Percentiles rank a stretch among this genome's conserved stretches.
Conservation (phyloP, 2,797 vertebrate species). For the Lemur catta region DNA sequence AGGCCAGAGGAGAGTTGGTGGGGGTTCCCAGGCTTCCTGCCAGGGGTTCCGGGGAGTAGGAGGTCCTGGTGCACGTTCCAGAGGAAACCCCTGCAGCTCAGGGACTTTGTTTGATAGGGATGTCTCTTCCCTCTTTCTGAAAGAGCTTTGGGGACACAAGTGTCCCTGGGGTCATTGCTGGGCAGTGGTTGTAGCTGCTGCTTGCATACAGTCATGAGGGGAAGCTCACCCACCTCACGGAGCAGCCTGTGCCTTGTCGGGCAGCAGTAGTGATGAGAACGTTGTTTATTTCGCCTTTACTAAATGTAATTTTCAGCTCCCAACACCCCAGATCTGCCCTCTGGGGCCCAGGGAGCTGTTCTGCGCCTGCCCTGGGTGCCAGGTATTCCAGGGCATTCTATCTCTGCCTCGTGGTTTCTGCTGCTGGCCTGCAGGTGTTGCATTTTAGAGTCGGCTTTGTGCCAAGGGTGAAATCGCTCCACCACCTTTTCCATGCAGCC, state of each 20-base stretch:
- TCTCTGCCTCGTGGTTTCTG: background rate
- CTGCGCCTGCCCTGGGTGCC: fast-evolving
- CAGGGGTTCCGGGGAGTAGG: background rate
- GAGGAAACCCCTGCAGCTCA: background rate
- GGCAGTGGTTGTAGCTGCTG: fast-evolving
- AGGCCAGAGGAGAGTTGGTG: conserved; percentile 41
- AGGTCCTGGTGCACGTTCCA: background rate
- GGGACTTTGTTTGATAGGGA: background rate
- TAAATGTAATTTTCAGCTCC: background rate
- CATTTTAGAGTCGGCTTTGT: background rate
- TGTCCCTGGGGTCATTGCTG: background rate
- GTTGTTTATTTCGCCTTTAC: background rate
- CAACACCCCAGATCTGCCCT: fast-evolving
- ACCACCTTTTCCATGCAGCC: background rate
- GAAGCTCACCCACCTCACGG: fast-evolving
- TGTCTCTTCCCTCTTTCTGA: background rate
- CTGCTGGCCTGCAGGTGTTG: background rate
- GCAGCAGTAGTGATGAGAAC: no score
- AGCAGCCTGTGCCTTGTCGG: fast-evolving
- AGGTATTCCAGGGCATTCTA: fast-evolving
- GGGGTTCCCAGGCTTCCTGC: conserved; percentile 51
- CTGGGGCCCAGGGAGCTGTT: background rate
- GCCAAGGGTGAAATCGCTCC: fast-evolving
- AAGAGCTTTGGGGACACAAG: background rate
- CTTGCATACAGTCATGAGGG: fast-evolving